phyloP scores from a whole-genome alignment of 2,888 invertebrate genomes.

The Horisme vitalbata region DNA sequence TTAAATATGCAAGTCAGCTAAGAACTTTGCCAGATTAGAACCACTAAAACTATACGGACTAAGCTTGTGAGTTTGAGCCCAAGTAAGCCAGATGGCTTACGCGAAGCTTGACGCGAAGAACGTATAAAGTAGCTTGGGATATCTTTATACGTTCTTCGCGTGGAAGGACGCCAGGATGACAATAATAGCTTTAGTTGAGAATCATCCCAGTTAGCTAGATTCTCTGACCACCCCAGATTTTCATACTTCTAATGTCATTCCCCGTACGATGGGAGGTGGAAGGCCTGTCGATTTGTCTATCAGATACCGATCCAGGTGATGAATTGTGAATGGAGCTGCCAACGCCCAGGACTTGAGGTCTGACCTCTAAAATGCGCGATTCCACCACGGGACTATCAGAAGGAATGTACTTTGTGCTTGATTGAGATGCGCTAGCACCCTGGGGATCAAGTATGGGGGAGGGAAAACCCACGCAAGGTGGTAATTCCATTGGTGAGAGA shows the following conservation, averaged over 20 bases:
- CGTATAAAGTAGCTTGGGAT: background rate
- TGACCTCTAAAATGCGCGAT: slow-evolving; percentile 3
- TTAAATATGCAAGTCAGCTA: too few species aligned
- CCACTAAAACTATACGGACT: too few species aligned
- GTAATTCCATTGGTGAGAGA: background rate
- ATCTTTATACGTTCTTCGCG: background rate
- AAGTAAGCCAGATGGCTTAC: too few species aligned
- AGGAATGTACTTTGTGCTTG: background rate
- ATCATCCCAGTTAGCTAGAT: background rate
- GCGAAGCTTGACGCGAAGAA: background rate
- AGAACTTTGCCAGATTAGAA: too few species aligned
- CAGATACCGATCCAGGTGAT: background rate
- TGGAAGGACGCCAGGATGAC: slow-evolving; percentile 3
- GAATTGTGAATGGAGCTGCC: slow-evolving; percentile 25
- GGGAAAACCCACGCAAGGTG: too few species aligned
- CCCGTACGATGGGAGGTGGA: too few species aligned
- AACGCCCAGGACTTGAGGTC: slow-evolving; percentile 22
- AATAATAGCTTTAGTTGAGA: background rate
- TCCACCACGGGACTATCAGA: slow-evolving; percentile 7
- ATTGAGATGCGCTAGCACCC: too few species aligned
- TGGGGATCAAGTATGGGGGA: too few species aligned
- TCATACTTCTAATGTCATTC: background rate
- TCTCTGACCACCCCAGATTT: background rate
- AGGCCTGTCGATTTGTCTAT: background rate
- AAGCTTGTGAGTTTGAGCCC: too few species aligned